These are phyloP conservation scores for Drosophila auraria DNA, from an alignment of 1,140 invertebrate species.

Conservation along the genomic window DNA sequence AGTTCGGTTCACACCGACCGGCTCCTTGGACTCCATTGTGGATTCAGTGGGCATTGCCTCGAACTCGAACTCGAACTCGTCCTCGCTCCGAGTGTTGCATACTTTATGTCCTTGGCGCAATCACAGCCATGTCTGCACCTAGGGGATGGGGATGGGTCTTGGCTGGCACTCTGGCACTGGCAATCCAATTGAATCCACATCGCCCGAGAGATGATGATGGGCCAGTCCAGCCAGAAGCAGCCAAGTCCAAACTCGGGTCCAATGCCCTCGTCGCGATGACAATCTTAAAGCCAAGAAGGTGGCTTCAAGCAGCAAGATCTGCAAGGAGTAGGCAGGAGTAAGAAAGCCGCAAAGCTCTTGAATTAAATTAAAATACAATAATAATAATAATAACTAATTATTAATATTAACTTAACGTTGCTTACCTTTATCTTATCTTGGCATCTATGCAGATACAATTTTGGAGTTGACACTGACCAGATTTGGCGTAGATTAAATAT, in stretches of 20 bases:
- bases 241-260: neutral
- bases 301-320: neutral
- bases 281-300: conserved; percentile 17
- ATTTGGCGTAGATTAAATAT: neutral
- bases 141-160: neutral
- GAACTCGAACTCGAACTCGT: conserved; percentile 29
- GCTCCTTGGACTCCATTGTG: conserved; percentile 36
- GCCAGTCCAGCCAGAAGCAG: neutral
- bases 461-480: neutral
- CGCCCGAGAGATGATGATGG: conserved; percentile 35
- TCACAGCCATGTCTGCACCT: conserved; percentile 57
- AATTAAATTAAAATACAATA: too few species aligned
- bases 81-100: conserved; percentile 58
- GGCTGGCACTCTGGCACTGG: neutral
- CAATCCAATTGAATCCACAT: conserved; percentile 47
- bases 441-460: neutral
- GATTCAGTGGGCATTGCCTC: conserved; percentile 57
- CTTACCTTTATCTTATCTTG: too few species aligned
- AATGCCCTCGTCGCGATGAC: neutral
- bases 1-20: conserved; percentile 13
- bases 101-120: conserved; percentile 73
- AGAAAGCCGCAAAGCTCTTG: too few species aligned
- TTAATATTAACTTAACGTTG: too few species aligned
- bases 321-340: neutral
- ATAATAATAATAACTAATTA: too few species aligned